Evolutionary conservation across 2,113 vertebrate species (phyloP).

Genomic region (Alexandromys fortis): DNA sequence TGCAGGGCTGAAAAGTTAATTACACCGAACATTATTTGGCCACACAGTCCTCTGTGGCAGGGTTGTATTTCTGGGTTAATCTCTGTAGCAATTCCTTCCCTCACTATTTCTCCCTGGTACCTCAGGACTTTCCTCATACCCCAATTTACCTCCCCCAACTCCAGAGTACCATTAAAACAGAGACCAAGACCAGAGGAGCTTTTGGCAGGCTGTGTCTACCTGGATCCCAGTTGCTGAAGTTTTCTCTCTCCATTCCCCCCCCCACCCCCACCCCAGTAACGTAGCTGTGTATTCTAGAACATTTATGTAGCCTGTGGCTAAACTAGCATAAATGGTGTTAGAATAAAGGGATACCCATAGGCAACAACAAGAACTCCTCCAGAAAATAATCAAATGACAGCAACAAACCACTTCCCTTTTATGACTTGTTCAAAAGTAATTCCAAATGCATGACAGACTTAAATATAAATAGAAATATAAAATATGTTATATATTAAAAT

Average conservation of each 20-base stretch:
- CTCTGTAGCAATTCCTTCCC: conserved; percentile 1
- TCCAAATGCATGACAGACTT: background rate
- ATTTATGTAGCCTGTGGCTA: background rate
- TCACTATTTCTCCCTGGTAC: conserved; percentile 4
- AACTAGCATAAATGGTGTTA: background rate
- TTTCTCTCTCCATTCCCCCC: background rate
- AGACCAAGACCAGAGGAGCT: conserved; percentile 26
- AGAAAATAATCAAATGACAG: background rate
- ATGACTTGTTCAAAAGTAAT: background rate
- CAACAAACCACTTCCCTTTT: background rate
- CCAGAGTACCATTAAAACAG: background rate
- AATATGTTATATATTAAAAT: no score
- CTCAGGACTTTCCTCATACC: background rate
- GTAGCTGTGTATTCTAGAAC: background rate
- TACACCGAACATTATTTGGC: conserved; percentile 59
- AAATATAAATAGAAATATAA: background rate
- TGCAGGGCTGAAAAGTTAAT: conserved; percentile 50
- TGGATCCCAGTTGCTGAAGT: background rate
- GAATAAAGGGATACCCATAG: background rate
- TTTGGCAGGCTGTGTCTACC: background rate
- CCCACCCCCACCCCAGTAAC: background rate
- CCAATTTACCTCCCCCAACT: background rate
- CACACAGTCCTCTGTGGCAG: conserved; percentile 1
- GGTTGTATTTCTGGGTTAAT: conserved; percentile 54
- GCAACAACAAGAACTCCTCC: background rate